A percentile compares a stretch with the other conserved stretches of the same genome.
Conservation (phyloP, 2,113 vertebrate species). For the Oreochromis tanganicae region DNA sequence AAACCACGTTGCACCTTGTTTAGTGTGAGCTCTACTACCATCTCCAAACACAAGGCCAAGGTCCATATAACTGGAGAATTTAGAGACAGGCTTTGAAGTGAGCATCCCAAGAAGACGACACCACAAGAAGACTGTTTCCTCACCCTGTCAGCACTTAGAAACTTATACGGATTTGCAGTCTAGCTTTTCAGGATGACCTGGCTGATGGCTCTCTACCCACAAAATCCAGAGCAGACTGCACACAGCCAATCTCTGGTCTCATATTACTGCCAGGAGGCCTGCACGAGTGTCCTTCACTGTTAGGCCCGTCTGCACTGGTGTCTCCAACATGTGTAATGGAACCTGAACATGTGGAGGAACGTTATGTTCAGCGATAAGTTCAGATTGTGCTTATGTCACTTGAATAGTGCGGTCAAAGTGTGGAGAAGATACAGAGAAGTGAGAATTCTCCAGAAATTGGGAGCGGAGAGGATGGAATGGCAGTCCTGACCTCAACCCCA, state of each 20-base stretch:
- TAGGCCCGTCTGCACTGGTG: not conserved
- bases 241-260: not conserved
- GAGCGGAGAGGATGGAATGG: not conserved
- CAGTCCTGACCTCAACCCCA: not conserved
- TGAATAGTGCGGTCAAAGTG: not conserved
- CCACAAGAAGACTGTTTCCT: not conserved
- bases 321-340: not conserved
- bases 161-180: not conserved
- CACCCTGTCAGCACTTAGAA: not conserved
- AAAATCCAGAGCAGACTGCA: not conserved
- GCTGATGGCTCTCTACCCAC: not conserved
- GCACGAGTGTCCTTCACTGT: not conserved
- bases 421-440: not conserved
- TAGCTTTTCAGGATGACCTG: not conserved
- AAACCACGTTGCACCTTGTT: not conserved
- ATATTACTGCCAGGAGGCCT: not conserved
- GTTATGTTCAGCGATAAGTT: not conserved
- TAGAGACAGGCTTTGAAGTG: not conserved
- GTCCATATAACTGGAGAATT: not conserved
- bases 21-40: not conserved
- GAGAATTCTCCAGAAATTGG: not conserved
- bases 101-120: not conserved
- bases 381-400: not conserved
- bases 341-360: not conserved
- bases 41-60: not conserved